phyloP scores from a whole-genome alignment of 2,888 invertebrate species.

The Lepidochrysops patricia region DNA sequence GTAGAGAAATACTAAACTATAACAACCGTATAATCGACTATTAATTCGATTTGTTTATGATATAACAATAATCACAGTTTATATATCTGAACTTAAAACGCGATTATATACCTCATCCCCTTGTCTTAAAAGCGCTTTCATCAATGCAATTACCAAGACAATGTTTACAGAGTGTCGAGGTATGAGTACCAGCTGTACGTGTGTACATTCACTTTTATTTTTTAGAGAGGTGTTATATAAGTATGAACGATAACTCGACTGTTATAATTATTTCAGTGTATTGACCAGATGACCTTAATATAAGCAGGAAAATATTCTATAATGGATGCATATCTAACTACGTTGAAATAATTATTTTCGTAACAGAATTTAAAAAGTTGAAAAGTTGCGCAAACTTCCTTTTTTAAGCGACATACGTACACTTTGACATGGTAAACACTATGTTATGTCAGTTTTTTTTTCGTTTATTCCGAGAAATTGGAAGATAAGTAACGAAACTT shows the following conservation, averaged over 20 bases:
- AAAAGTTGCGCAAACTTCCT: too few relatives aligned
- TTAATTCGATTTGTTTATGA: not conserved
- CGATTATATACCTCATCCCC: not conserved
- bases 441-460: too few relatives aligned
- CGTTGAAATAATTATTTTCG: too few relatives aligned
- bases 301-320: not conserved
- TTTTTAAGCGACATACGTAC: too few relatives aligned
- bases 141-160: slow-evolving; percentile 20
- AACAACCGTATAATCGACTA: not conserved
- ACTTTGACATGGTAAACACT: too few relatives aligned
- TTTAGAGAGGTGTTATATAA: slow-evolving; percentile 35
- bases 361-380: too few relatives aligned
- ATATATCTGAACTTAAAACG: not conserved
- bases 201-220: slow-evolving; percentile 58
- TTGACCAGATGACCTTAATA: not conserved
- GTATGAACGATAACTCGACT: slow-evolving; percentile 4
- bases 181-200: slow-evolving; percentile 50
- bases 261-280: slow-evolving; percentile 4
- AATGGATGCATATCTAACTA: too few relatives aligned
- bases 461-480: too few relatives aligned
- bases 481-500: too few relatives aligned
- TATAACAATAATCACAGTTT: not conserved
- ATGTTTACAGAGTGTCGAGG: slow-evolving; percentile 38
- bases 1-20: not conserved
- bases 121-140: not conserved